A percentile compares a stretch with the other conserved stretches of the same genome.
Conservation (phyloP, 2,888 invertebrate genomes). For the Eustalomyia histrio region DNA sequence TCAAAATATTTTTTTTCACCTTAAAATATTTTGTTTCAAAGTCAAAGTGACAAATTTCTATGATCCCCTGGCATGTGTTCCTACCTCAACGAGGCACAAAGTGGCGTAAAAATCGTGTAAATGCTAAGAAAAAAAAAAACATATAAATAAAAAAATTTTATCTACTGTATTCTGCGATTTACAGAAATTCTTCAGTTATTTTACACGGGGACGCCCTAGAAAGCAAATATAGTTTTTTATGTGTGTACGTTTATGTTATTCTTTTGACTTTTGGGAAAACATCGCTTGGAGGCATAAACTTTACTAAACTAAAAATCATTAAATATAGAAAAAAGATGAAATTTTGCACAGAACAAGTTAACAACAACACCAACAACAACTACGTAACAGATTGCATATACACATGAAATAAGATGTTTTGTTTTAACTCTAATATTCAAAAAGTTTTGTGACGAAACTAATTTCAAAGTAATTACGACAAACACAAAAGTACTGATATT, state of each 20-base stretch:
- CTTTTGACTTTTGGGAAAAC: constrained; percentile 35
- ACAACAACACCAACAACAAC: constrained; percentile 11
- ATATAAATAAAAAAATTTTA: no score
- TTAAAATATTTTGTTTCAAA: no score
- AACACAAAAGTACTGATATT: constrained; percentile 76
- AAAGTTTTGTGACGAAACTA: constrained; percentile 75
- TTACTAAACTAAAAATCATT: constrained; percentile 42
- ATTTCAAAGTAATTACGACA: constrained; percentile 77
- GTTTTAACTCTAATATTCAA: constrained; percentile 57
- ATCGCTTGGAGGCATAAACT: constrained; percentile 49
- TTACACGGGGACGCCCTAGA: no score
- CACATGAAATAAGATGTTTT: constrained; percentile 56
- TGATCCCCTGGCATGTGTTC: no score
- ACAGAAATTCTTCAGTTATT: no score
- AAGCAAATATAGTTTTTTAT: background rate
- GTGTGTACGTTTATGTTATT: constrained; percentile 15
- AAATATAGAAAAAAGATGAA: constrained; percentile 50
- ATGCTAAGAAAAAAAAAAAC: no score
- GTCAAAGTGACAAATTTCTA: no score
- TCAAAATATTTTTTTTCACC: no score
- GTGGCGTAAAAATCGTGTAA: no score
- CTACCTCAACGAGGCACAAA: no score
- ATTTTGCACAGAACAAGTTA: constrained; percentile 24
- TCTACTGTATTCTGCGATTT: no score
- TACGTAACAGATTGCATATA: background rate